Evolutionary conservation across 1,140 invertebrate species (phyloP).

Genomic region (Nasonia longicornis): DNA sequence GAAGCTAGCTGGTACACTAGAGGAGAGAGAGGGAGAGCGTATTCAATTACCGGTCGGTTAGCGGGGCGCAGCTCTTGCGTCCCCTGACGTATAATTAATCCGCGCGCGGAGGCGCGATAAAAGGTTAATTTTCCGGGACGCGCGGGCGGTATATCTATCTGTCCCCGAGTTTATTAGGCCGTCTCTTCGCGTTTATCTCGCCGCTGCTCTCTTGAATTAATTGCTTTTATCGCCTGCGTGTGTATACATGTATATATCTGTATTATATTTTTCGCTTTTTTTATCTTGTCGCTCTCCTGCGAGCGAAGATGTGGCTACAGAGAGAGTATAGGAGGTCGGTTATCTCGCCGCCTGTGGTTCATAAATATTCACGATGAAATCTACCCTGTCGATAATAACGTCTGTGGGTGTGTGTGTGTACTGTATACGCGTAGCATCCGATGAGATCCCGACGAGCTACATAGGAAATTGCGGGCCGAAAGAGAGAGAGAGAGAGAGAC

Average conservation of each 20-base stretch:
- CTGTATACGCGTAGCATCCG: background rate
- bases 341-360: slow-evolving; percentile 50
- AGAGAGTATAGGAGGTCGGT: background rate
- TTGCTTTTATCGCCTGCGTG: slow-evolving; percentile 49
- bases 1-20: background rate
- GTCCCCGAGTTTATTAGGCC: background rate
- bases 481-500: background rate
- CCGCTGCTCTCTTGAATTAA: slow-evolving; percentile 50
- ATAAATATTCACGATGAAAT: slow-evolving; percentile 70
- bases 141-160: background rate
- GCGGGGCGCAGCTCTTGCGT: background rate
- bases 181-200: background rate
- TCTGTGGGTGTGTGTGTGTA: background rate
- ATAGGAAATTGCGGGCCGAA: background rate
- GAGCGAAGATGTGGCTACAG: background rate
- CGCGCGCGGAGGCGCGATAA: background rate
- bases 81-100: background rate
- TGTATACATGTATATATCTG: slow-evolving; percentile 25
- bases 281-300: slow-evolving; percentile 46
- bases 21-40: background rate
- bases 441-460: background rate
- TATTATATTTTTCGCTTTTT: background rate
- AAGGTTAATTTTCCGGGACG: slow-evolving; percentile 6
- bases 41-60: slow-evolving; percentile 10
- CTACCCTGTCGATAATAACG: slow-evolving; percentile 68